Base-by-base conservation (phyloP, 1,140 invertebrate species). In the Procambarus clarkii region DNA sequence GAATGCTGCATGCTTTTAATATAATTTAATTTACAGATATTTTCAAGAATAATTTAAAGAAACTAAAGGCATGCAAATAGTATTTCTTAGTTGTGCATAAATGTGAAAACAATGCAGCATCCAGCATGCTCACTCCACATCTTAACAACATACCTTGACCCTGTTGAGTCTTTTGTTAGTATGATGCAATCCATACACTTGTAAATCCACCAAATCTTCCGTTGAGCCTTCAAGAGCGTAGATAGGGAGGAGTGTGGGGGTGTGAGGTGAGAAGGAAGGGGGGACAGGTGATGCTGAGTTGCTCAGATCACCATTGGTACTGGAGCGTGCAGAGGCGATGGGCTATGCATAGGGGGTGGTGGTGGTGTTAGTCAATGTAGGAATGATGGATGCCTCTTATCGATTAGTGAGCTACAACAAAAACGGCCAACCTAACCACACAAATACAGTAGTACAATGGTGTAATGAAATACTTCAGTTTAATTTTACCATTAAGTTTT, bases 61-160 rank as follows among this genome's bases (percentile, higher is more conserved):
- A 64, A 64, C 60, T 64, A 4, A 2, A 15, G 18, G 18, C 60
- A 64, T 64, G 60, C 60, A 64, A 64, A 18, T 18, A 21, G 4
- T 64, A 4, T 64, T 64, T 21, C 4, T 64, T 18, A 64, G n/a
- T 5, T 64, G 21, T 4, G 21, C 21, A 64, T 64, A 64, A 64
- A 64, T 2, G 4, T 18, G 18, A 4, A 81, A 46, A 24, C n/a
- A 81, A 2, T 48, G 58, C 8, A 5, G 79, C 24, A 54, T 1
- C 11, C 46, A 81, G 11, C 54, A 81, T 81, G 79, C 79, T 54
- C 34, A 9, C 24, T 24, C 69, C 8, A 11, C 69, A 21, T 9
- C 7, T 44, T 34, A 71, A 91, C 34, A 34, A 34, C 89, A 64
- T 91, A 91, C 89, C 89, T 91, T 85, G 46, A 84, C 82, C 89